Conservation (phyloP, 2,888 invertebrate species). For the Epinotia brunnichana region DNA sequence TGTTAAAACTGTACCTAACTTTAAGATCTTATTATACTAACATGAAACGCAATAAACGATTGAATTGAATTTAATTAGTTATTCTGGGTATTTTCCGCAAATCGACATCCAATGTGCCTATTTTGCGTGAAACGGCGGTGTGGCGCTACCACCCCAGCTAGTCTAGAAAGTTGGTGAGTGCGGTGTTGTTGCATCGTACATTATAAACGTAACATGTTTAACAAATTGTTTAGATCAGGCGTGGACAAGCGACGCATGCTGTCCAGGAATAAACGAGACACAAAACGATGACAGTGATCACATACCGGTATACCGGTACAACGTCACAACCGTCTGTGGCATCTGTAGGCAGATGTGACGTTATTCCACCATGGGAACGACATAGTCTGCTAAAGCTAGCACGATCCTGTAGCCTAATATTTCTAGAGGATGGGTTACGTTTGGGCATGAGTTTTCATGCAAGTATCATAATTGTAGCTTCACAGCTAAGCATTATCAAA, state of each 20-base stretch:
- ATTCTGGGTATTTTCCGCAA: too few relatives aligned
- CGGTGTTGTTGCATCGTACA: slow-evolving; percentile 14
- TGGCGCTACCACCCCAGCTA: too few relatives aligned
- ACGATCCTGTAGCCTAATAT: not conserved
- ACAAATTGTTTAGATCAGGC: slow-evolving; percentile 63
- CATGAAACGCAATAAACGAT: too few relatives aligned
- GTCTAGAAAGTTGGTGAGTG: too few relatives aligned
- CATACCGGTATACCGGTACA: not conserved
- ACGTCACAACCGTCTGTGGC: not conserved
- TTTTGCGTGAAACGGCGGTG: too few relatives aligned
- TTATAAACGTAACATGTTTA: slow-evolving; percentile 24
- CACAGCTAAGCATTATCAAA: too few relatives aligned
- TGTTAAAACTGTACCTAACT: too few relatives aligned
- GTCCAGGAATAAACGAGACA: slow-evolving; percentile 72
- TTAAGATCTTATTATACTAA: too few relatives aligned
- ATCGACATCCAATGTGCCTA: too few relatives aligned
- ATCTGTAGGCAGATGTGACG: not conserved
- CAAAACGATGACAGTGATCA: slow-evolving; percentile 54
- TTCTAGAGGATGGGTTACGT: not conserved
- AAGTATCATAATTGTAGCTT: too few relatives aligned
- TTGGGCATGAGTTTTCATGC: too few relatives aligned
- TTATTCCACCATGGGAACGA: not conserved
- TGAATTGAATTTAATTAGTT: too few relatives aligned
- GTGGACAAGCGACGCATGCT: slow-evolving; percentile 57
- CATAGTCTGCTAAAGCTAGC: not conserved